phyloP scores from a whole-genome alignment of 2,797 vertebrate genomes.

The Gobionotothen gibberifrons region DNA sequence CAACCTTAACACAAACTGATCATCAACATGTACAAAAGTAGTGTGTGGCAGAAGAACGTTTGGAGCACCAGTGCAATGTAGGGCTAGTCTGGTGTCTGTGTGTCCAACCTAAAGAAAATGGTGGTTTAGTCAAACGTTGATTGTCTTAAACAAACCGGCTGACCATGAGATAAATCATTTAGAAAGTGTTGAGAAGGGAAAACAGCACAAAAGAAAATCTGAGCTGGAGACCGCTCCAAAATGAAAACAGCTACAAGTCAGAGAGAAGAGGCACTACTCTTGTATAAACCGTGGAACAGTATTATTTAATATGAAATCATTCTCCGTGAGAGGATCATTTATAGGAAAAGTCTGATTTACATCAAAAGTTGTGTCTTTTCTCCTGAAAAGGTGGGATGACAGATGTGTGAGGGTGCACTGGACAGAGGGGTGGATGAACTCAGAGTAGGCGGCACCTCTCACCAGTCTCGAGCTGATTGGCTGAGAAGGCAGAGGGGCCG shows the following conservation, averaged over 20 bases:
- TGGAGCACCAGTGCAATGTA: too few relatives aligned
- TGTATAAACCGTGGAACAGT: neutral
- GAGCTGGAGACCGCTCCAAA: constrained; percentile 6
- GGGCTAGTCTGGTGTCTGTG: too few relatives aligned
- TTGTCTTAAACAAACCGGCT: neutral
- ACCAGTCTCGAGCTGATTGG: constrained; percentile 86
- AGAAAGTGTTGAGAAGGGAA: constrained; percentile 19
- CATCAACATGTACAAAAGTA: too few relatives aligned
- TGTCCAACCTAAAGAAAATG: neutral
- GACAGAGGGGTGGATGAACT: constrained; percentile 59
- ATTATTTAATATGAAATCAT: neutral
- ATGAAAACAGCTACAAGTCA: neutral
- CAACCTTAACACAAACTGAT: too few relatives aligned
- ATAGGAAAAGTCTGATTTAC: neutral
- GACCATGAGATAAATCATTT: neutral
- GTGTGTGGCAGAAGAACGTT: too few relatives aligned
- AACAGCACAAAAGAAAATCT: constrained; percentile 12
- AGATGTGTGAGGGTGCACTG: constrained; percentile 13
- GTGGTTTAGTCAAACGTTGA: neutral
- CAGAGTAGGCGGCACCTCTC: constrained; percentile 80
- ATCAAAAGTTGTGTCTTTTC: constrained; percentile 46
- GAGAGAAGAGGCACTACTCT: constrained; percentile 43
- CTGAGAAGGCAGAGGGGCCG: constrained; percentile 80
- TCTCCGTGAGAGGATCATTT: neutral
- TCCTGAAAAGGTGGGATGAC: constrained; percentile 23